Evolutionary conservation across 2,888 invertebrate species (phyloP).

Genomic region (Neoascia interrupta): DNA sequence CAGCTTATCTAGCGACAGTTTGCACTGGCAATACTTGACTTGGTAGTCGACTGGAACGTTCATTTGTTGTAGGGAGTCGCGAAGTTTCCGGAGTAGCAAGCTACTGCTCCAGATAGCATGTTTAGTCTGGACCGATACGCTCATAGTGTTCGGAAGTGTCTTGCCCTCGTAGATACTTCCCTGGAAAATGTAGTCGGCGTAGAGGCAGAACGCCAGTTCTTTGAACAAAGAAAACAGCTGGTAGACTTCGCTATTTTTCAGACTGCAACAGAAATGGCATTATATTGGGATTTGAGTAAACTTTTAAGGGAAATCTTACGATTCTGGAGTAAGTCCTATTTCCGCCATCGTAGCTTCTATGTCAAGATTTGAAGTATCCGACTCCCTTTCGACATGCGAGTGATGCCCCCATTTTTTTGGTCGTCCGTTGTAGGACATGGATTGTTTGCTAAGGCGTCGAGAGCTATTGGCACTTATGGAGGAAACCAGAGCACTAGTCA

Average conservation of each 20-base stretch:
- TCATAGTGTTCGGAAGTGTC: slow-evolving; percentile 40
- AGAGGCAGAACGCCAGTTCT: slow-evolving; percentile 32
- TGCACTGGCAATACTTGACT: slow-evolving; percentile 14
- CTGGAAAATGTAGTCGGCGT: slow-evolving; percentile 25
- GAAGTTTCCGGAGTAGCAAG: slow-evolving; percentile 16
- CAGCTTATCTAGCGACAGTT: slow-evolving; percentile 16
- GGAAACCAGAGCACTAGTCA: slow-evolving; percentile 30
- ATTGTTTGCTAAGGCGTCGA: neutral
- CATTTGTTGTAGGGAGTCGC: neutral
- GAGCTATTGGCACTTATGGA: neutral
- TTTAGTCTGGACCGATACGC: slow-evolving; percentile 31
- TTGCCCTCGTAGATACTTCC: slow-evolving; percentile 12
- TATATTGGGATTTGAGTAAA: neutral
- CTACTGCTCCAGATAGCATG: slow-evolving; percentile 39
- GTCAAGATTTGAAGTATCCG: slow-evolving; percentile 25
- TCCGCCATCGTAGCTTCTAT: slow-evolving; percentile 35
- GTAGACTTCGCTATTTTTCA: slow-evolving; percentile 39
- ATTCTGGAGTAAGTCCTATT: slow-evolving; percentile 38
- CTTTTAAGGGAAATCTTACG: slow-evolving; percentile 7
- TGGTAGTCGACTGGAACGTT: slow-evolving; percentile 15
- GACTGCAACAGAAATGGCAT: slow-evolving; percentile 1
- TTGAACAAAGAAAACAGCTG: slow-evolving; percentile 24
- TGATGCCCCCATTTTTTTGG: slow-evolving; percentile 6
- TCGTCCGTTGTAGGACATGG: neutral
- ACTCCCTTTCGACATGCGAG: neutral